Conservation (phyloP, 2,113 vertebrate species). For the Anolis sagrei region DNA sequence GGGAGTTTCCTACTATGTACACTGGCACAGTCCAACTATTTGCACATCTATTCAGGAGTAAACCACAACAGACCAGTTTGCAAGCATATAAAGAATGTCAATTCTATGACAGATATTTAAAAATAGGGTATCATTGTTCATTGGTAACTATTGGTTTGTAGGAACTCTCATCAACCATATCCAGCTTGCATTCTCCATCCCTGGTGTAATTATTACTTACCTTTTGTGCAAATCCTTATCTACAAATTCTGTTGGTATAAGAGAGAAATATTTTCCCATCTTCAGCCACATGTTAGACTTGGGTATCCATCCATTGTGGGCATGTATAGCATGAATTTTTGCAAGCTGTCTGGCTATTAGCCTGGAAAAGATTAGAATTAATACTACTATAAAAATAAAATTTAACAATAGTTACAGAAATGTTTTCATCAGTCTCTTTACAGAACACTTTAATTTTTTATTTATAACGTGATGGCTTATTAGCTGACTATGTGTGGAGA, state of each 20-base stretch:
- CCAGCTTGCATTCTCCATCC: neutral
- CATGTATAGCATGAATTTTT: slow-evolving; percentile 97
- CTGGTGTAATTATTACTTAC: slow-evolving; percentile 66
- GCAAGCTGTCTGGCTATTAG: slow-evolving; percentile 95
- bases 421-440: neutral
- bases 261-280: slow-evolving; percentile 95
- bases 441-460: no score
- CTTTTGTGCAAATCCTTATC: slow-evolving; percentile 86
- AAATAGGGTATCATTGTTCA: neutral
- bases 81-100: neutral
- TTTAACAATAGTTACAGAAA: neutral
- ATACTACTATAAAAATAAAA: neutral
- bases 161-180: neutral
- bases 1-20: neutral
- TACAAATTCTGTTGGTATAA: slow-evolving; percentile 88
- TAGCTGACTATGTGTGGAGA: no score
- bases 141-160: no score
- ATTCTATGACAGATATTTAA: neutral
- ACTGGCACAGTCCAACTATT: neutral
- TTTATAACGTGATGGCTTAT: no score
- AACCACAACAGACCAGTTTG: neutral
- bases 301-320: slow-evolving; percentile 97
- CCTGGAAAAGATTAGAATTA: slow-evolving; percentile 72
- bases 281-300: slow-evolving; percentile 96
- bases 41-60: neutral